Base-by-base conservation (phyloP, 2,113 vertebrate species). In the Hucho hucho region DNA sequence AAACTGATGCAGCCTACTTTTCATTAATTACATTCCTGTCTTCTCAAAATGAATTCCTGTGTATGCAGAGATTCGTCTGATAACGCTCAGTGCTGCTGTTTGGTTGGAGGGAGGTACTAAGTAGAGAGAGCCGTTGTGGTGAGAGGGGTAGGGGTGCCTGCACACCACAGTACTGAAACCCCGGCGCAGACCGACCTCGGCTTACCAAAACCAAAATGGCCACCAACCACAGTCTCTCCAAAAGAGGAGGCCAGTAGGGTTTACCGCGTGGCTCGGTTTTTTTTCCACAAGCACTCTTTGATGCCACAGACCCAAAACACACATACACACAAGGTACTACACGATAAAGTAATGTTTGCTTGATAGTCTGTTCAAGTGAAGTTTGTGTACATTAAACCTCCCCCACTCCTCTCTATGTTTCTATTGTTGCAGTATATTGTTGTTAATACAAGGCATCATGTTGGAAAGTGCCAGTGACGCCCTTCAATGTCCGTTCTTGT, bases 171-270 rank as follows among this genome's bases (percentile, higher is more conserved):
- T 84, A 69, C 72, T 77, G 77, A 88, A 90, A 88, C 85, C 85
- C 82, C 78, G 77, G 76, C 9, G 1, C 78, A 89, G 86, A 90
- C 87, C 87, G 9, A 87, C 76, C 49, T 2, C 84, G 79, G 90
- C 84, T 89, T 84, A 87, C 81, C 86, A 53, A 53, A 53, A 53
- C 49, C 86, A 88, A 88, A 84, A 88, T 90, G 89, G 88, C 82
- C 79, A 59, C 79, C 85, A 32, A 79, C 87, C 86, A 79, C 88
- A 87, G 83, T 73, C 80, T 83, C 32, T 73, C 80, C 80, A 81
- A 79, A 83, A 80, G 77, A 82, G 83, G 1, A 73, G 81, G 18
- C n/a, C 2, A n/a, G 16, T 64, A 24, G 83, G 81, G 84, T 82
- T 89, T 84, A 91, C 88, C 87, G 77, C 87, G 83, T 64, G 9